Percentiles rank a stretch among this genome's conserved stretches.
Evolutionary conservation across 1,140 invertebrate genomes (phyloP).

Genomic region (Drosophila albomicans): DNA sequence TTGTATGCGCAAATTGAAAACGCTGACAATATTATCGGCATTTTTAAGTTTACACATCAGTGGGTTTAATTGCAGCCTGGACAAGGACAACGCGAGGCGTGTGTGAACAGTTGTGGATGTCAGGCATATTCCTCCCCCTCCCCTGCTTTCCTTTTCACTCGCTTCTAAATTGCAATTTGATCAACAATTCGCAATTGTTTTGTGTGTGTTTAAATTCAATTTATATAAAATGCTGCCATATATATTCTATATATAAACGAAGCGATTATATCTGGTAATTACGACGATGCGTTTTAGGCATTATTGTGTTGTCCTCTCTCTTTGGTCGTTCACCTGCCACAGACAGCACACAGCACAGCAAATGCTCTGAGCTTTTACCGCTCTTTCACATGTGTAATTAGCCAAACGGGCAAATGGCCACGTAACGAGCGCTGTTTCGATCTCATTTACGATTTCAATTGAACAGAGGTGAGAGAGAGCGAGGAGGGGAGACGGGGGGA

Average conservation of each 20-base stretch:
- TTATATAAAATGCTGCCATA: conserved; percentile 62
- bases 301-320: conserved; percentile 15
- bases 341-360: background rate
- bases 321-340: background rate
- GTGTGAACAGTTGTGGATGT: background rate
- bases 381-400: conserved; percentile 45
- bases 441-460: conserved; percentile 49
- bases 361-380: background rate
- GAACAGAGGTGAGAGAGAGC: background rate
- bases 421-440: conserved; percentile 38
- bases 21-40: conserved; percentile 79
- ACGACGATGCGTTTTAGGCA: conserved; percentile 47
- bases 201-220: conserved; percentile 74
- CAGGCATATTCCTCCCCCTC: conserved; percentile 5
- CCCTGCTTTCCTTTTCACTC: conserved; percentile 37
- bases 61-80: conserved; percentile 70
- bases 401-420: conserved; percentile 28
- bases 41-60: conserved; percentile 84
- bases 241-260: conserved; percentile 3
- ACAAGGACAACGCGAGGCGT: background rate
- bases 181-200: conserved; percentile 78
- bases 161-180: conserved; percentile 81
- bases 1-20: conserved; percentile 77
- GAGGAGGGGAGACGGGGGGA: background rate
- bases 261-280: conserved; percentile 76